Evolutionary conservation across 2,888 invertebrate species (phyloP).

Genomic region (Bellardia bayeri): DNA sequence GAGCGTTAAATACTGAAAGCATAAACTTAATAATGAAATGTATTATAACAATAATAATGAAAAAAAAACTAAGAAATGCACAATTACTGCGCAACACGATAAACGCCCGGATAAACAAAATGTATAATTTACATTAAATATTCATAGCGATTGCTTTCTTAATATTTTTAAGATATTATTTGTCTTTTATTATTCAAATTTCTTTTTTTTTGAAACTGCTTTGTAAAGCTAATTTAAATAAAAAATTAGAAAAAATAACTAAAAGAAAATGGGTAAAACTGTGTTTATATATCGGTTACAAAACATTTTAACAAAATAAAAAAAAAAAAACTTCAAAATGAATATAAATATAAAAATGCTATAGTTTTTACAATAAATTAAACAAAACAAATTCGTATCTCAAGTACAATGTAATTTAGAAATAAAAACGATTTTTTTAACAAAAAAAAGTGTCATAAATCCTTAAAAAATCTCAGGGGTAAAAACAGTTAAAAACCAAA

Average conservation of each 20-base stretch:
- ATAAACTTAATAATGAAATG: background rate
- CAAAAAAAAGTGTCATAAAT: slow-evolving; percentile 64
- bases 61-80: slow-evolving; percentile 1
- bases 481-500: slow-evolving; percentile 37
- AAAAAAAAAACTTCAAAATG: slow-evolving; percentile 18
- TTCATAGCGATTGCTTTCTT: slow-evolving; percentile 32
- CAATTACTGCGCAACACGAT: slow-evolving; percentile 69
- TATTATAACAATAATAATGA: background rate
- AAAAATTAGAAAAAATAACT: slow-evolving; percentile 30
- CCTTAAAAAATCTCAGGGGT: slow-evolving; percentile 46
- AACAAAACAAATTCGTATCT: slow-evolving; percentile 67
- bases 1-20: background rate
- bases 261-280: slow-evolving; percentile 55
- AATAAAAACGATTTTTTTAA: slow-evolving; percentile 45
- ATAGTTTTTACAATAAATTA: slow-evolving; percentile 69
- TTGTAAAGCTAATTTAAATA: slow-evolving; percentile 51
- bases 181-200: slow-evolving; percentile 50
- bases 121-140: slow-evolving; percentile 68
- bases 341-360: slow-evolving; percentile 33
- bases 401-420: slow-evolving; percentile 65
- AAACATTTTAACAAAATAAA: slow-evolving; percentile 60
- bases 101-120: slow-evolving; percentile 69
- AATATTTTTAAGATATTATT: slow-evolving; percentile 35
- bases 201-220: background rate
- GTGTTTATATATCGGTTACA: slow-evolving; percentile 68